Conservation (phyloP, 2,797 vertebrate species). For the Syngnathus rostellatus region DNA sequence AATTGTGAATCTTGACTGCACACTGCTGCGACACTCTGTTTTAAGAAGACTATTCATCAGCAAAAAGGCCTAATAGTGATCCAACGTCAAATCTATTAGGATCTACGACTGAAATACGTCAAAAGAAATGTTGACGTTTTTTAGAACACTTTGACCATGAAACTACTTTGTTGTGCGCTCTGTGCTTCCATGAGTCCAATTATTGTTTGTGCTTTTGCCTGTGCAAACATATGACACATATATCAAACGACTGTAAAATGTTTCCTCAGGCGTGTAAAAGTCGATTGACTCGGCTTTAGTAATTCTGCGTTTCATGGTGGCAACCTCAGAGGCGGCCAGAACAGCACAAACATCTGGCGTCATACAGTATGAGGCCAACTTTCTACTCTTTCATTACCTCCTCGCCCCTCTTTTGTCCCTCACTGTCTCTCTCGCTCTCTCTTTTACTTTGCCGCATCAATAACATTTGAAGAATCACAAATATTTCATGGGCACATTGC, state of each 20-base stretch:
- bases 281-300: constrained; percentile 27
- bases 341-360: constrained; percentile 35
- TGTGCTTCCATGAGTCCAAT: background rate
- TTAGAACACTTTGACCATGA: too few species aligned
- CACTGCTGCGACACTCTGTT: background rate
- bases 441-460: constrained; percentile 29
- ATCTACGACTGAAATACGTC: background rate
- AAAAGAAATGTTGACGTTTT: background rate
- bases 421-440: constrained; percentile 11
- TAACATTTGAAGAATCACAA: constrained; percentile 50
- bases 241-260: constrained; percentile 10
- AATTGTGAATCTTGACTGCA: background rate
- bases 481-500: constrained; percentile 34
- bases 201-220: background rate
- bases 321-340: background rate
- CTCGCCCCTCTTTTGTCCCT: background rate
- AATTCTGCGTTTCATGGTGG: constrained; percentile 46
- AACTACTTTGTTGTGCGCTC: background rate
- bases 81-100: background rate
- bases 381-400: constrained; percentile 11
- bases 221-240: background rate
- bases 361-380: constrained; percentile 20
- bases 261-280: constrained; percentile 33
- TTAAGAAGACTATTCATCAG: background rate
- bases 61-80: background rate